phyloP scores from a whole-genome alignment of 92 coral and sea anemone species.

The Hydrozoanthus gracilis region DNA sequence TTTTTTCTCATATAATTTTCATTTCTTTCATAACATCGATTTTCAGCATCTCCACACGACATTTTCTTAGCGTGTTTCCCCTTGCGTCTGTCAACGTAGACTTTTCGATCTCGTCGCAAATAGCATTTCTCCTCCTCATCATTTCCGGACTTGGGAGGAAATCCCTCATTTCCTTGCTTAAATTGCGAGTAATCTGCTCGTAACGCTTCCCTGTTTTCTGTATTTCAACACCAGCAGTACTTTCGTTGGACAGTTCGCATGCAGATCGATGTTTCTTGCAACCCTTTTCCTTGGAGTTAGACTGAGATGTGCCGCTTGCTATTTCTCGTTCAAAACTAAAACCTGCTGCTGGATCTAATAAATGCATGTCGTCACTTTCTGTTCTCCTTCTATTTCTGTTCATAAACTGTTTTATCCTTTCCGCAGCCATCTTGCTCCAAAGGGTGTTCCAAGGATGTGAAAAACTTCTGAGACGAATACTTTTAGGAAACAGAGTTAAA shows the following conservation, averaged over 20 bases:
- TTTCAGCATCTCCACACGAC: conserved; percentile 20
- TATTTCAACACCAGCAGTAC: background rate
- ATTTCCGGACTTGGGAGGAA: conserved; percentile 45
- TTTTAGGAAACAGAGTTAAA: no score
- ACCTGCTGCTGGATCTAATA: background rate
- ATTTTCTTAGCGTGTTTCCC: background rate
- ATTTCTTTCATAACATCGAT: conserved; percentile 7
- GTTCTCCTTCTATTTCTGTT: background rate
- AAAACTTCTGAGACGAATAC: no score
- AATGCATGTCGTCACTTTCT: background rate
- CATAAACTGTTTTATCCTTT: background rate
- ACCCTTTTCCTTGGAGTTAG: background rate
- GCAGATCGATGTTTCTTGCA: background rate
- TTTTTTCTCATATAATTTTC: background rate
- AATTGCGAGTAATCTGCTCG: conserved; percentile 20
- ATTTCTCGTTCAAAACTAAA: background rate
- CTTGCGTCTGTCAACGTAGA: background rate
- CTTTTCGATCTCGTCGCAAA: conserved; percentile 37
- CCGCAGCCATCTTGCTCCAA: background rate
- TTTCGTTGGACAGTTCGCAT: background rate
- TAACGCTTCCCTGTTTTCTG: conserved; percentile 2
- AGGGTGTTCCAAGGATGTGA: background rate
- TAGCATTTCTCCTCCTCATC: conserved; percentile 32
- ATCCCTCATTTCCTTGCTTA: conserved; percentile 38
- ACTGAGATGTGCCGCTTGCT: background rate